Evolutionary conservation across 1,140 invertebrate species (phyloP).

Genomic region (Asbolus verrucosus): DNA sequence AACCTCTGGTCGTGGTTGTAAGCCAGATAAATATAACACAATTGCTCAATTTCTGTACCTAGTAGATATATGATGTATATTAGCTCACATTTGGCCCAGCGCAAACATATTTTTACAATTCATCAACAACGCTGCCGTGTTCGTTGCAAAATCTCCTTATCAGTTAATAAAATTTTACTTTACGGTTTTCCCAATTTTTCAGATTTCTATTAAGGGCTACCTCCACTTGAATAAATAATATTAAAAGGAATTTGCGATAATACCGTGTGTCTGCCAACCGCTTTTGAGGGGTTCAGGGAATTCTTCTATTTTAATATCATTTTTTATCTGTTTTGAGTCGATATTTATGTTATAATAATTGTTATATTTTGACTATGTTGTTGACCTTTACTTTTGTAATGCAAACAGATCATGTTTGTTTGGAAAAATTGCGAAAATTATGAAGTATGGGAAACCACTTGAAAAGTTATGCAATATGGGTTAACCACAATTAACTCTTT

Average conservation of each 20-base stretch:
- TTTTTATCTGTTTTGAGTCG: not conserved
- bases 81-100: constrained; percentile 12
- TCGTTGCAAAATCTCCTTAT: constrained; percentile 14
- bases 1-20: constrained; percentile 25
- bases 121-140: not conserved
- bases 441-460: constrained; percentile 13
- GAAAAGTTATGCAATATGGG: constrained; percentile 11
- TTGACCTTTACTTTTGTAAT: constrained; percentile 33
- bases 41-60: constrained; percentile 41
- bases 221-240: too few relatives aligned
- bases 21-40: constrained; percentile 41
- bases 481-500: constrained; percentile 24
- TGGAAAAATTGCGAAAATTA: constrained; percentile 39
- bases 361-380: not conserved
- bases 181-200: too few relatives aligned
- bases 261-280: too few relatives aligned
- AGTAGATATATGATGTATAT: constrained; percentile 7
- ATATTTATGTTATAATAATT: not conserved
- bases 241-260: too few relatives aligned
- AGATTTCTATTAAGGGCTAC: too few relatives aligned
- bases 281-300: not conserved
- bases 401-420: constrained; percentile 37
- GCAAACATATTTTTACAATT: constrained; percentile 40
- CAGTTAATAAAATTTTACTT: not conserved
- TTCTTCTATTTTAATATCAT: not conserved